Evolutionary conservation across 92 coral and sea anemone species (phyloP), one percentile per base, ranked within the genome.

Genomic region (Zoanthus solanderi): DNA sequence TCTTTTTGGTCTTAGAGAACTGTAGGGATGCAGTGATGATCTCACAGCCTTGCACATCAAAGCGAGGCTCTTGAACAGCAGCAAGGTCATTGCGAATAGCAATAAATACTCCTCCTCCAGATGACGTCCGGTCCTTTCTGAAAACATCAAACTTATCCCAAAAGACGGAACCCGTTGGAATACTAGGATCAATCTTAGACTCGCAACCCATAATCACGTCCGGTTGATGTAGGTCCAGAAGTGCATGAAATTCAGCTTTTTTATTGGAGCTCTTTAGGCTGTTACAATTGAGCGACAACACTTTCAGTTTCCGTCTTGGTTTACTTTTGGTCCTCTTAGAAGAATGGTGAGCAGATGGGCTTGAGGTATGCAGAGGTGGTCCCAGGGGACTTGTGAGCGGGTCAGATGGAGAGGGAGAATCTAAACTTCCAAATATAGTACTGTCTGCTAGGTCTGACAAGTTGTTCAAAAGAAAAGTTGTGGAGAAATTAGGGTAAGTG

Each of bases 1-100:
- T 58, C 76, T 78, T 87, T 47, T 78, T 87, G 67, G 71, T n/a
- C 42, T 85, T 85, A 17, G 75, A 83, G 76, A 85, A 85, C 89
- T 87, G 90, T 60, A 87, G 18, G 46, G 68, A 85, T 53, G 34
- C 81, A 37, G 83, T 73, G 32, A 85, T 75, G 89, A 85, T 72
- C 83, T 85, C 89, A 48, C 54, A 85, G 34, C 37, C 78, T 68
- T 52, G 56, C 56, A 85, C 80, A 54, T 85, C 80, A 56, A 85
- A 72, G 89, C 61, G 75, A 8, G 65, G 83, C 34, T 85, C 83
- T 56, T 83, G 78, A 14, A 68, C 75, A 46, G 78, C 78, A 50
- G 50, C 50, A 66, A 83, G 74, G 28, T 83, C 87, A 17, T 71
- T 83, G 61, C 87, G 87, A 13, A 83, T 46, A 4, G 78, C 87